phyloP scores from a whole-genome alignment of 2,113 vertebrate genomes.

The Chionis minor region DNA sequence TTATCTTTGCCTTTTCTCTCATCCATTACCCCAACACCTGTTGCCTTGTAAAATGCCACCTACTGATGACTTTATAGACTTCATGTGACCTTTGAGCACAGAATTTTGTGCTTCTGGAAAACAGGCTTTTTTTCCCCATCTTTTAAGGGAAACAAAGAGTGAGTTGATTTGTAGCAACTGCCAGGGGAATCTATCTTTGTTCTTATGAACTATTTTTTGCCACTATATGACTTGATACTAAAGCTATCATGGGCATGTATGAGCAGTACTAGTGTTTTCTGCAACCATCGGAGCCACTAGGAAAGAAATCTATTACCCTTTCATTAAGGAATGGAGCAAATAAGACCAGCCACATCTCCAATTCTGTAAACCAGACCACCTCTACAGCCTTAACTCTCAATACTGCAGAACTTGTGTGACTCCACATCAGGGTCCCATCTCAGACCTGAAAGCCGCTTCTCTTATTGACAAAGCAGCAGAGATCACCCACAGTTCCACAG shows the following conservation, averaged over 20 bases:
- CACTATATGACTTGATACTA: not conserved
- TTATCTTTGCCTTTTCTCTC: not conserved
- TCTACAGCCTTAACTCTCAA: not conserved
- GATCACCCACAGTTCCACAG: not conserved
- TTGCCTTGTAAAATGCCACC: not conserved
- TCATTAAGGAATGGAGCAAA: not conserved
- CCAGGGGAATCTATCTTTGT: not conserved
- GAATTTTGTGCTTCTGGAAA: not conserved
- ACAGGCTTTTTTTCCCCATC: not conserved
- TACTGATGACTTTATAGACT: not conserved
- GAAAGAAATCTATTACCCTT: not conserved
- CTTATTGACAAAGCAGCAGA: not conserved
- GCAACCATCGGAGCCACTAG: not conserved
- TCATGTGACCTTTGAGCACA: not conserved
- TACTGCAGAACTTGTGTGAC: rapidly evolving
- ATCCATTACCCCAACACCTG: not conserved
- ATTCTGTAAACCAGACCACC: not conserved
- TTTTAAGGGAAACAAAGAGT: not conserved
- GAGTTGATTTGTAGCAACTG: not conserved
- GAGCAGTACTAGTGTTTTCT: not conserved
- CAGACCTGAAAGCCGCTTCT: not conserved
- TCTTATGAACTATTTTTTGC: not conserved
- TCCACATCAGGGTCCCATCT: not conserved
- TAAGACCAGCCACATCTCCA: not conserved
- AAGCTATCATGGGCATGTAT: not conserved